Evolutionary conservation across 2,888 invertebrate genomes (phyloP).

Genomic region (Lacanobia wlatinum): DNA sequence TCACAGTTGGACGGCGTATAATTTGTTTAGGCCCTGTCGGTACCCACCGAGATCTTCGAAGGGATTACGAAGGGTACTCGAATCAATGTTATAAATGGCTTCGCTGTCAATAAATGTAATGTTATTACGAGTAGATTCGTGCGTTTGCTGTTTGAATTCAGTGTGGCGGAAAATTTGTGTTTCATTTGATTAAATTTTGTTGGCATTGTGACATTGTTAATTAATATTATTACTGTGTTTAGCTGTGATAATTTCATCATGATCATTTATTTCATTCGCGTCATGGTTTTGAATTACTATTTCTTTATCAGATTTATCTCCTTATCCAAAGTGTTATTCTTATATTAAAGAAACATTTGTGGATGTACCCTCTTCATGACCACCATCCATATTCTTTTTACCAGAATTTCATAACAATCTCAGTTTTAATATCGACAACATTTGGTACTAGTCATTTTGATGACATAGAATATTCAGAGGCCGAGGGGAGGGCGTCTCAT

Average conservation of each 20-base stretch:
- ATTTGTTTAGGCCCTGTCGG: constrained; percentile 70
- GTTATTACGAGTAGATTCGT: constrained; percentile 40
- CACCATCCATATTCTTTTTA: background rate
- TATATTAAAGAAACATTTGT: background rate
- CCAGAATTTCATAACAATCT: constrained; percentile 7
- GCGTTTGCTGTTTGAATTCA: constrained; percentile 45
- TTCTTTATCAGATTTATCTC: background rate
- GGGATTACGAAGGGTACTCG: constrained; percentile 61
- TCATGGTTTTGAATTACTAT: background rate
- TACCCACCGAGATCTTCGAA: constrained; percentile 49
- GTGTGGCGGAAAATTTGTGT: constrained; percentile 22
- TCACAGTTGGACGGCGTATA: constrained; percentile 66
- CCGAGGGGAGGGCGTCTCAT: constrained; percentile 54
- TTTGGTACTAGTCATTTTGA: constrained; percentile 51
- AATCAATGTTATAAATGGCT: constrained; percentile 60
- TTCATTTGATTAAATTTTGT: constrained; percentile 28
- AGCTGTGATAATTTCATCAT: background rate
- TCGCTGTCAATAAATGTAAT: constrained; percentile 53
- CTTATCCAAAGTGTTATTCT: background rate
- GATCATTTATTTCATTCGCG: background rate
- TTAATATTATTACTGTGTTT: background rate
- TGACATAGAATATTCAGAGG: constrained; percentile 63
- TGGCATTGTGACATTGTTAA: constrained; percentile 7
- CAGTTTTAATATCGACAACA: constrained; percentile 42
- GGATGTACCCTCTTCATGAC: background rate